These are phyloP conservation scores for Panulirus ornatus DNA, from an alignment of 1,140 invertebrate genomes.

Conservation along the genomic window DNA sequence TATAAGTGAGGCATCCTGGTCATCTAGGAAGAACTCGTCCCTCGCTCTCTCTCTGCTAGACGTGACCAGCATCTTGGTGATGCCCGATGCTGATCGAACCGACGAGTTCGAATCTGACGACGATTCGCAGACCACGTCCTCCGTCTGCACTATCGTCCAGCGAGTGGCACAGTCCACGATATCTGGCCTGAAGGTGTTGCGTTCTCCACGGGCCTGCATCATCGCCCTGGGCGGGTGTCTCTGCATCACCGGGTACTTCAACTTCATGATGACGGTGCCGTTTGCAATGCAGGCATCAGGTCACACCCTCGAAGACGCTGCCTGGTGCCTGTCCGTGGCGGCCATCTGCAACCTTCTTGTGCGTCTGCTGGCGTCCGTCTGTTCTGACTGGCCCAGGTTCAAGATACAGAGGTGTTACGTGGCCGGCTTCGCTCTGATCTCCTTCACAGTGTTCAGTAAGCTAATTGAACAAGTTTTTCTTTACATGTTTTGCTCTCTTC, in stretches of 20 bases:
- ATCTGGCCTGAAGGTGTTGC: conserved; percentile 1
- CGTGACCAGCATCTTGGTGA: background rate
- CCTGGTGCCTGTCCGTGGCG: conserved; percentile 19
- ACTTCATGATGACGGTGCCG: conserved; percentile 58
- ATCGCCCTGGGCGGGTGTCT: background rate
- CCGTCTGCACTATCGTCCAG: background rate
- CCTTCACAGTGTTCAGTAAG: conserved; percentile 5
- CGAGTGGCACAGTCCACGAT: background rate
- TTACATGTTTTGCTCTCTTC: too few relatives aligned
- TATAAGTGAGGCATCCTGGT: background rate
- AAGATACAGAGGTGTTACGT: conserved; percentile 12
- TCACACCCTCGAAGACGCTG: background rate
- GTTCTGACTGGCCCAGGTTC: conserved; percentile 38
- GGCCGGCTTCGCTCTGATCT: conserved; percentile 2
- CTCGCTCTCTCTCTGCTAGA: background rate
- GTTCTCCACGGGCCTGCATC: conserved; percentile 31
- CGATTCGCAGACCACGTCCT: too few relatives aligned
- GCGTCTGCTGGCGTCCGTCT: background rate
- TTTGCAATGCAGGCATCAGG: conserved; percentile 48
- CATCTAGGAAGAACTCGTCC: background rate
- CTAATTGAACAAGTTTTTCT: too few relatives aligned
- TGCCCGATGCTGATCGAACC: background rate
- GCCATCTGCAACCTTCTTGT: conserved; percentile 23
- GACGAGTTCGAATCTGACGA: too few relatives aligned
- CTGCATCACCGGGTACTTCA: background rate